These are phyloP conservation scores for Nomada fucata DNA, from an alignment of 2,888 invertebrate species.

Conservation along the genomic window DNA sequence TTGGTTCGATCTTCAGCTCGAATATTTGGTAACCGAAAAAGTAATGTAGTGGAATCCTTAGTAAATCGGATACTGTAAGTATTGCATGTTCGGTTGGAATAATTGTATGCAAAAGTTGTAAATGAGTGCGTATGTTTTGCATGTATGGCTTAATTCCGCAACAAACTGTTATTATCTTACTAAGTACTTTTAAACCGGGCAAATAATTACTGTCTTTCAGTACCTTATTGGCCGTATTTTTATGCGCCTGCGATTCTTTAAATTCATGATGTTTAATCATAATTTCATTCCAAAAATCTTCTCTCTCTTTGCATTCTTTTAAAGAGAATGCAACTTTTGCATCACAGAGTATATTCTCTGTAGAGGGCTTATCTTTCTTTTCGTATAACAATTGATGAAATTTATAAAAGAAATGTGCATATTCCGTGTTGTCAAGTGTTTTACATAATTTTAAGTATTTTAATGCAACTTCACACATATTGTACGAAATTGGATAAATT, in stretches of 20 bases:
- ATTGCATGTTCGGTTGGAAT: slow-evolving; percentile 66
- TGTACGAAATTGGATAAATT: slow-evolving; percentile 71
- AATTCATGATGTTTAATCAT: slow-evolving; percentile 56
- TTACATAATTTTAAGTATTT: slow-evolving; percentile 76
- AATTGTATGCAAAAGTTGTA: slow-evolving; percentile 74
- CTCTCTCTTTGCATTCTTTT: slow-evolving; percentile 72
- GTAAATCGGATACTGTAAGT: slow-evolving; percentile 58
- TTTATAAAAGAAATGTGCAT: slow-evolving; percentile 71
- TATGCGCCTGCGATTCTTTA: slow-evolving; percentile 43
- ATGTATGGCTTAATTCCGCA: slow-evolving; percentile 71
- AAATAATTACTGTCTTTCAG: slow-evolving; percentile 40
- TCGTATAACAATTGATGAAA: slow-evolving; percentile 74
- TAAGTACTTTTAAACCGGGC: slow-evolving; percentile 63
- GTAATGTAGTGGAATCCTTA: slow-evolving; percentile 65
- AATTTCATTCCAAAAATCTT: slow-evolving; percentile 76
- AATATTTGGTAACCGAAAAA: slow-evolving; percentile 86
- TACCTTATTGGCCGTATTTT: slow-evolving; percentile 43
- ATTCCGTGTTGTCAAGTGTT: slow-evolving; percentile 69
- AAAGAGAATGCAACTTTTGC: slow-evolving; percentile 72
- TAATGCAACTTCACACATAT: slow-evolving; percentile 78
- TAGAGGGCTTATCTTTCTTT: slow-evolving; percentile 62
- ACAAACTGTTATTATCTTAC: slow-evolving; percentile 67
- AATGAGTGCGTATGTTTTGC: slow-evolving; percentile 70
- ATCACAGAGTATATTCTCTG: slow-evolving; percentile 74
- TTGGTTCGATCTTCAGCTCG: slow-evolving; percentile 88